A percentile compares a stretch with the other conserved stretches of the same genome.
Conservation (phyloP, 2,113 vertebrate species). For the Hemichromis elongatus region DNA sequence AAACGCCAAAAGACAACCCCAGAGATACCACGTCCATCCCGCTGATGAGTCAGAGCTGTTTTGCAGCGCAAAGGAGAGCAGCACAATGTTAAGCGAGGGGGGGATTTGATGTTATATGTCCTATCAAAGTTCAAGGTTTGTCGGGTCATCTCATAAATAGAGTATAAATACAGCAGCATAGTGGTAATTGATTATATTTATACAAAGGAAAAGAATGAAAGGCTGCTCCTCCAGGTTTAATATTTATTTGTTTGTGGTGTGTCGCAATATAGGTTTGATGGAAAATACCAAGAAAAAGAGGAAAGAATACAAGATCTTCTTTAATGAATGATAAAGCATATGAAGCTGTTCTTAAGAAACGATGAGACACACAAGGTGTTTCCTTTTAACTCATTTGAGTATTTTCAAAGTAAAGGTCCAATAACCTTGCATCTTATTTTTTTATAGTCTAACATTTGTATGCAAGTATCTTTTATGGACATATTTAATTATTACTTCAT, state of each 20-base stretch:
- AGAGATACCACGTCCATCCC: not conserved
- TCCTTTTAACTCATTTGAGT: not conserved
- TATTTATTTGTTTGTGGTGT: not conserved
- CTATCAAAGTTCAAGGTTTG: not conserved
- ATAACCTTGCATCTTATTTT: not conserved
- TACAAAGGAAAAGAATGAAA: not conserved
- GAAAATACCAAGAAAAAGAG: not conserved
- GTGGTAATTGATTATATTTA: not conserved
- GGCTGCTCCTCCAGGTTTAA: rapidly evolving
- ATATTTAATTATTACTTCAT: not conserved
- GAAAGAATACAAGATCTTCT: not conserved
- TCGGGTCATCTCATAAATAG: not conserved
- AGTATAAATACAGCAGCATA: not conserved
- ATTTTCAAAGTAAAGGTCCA: not conserved
- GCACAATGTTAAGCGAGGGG: not conserved
- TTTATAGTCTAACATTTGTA: not conserved
- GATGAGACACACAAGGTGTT: not conserved
- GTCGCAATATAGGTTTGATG: not conserved
- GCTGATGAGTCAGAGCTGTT: not conserved
- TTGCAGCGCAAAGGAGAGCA: not conserved
- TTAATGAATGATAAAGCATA: not conserved
- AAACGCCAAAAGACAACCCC: not conserved
- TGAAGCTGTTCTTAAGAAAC: not conserved
- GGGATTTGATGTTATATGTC: not conserved
- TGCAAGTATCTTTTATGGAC: not conserved